Evolutionary conservation across 2,888 invertebrate species (phyloP), one percentile per base, ranked within the genome.

Genomic region (Leptopilina syphax): DNA sequence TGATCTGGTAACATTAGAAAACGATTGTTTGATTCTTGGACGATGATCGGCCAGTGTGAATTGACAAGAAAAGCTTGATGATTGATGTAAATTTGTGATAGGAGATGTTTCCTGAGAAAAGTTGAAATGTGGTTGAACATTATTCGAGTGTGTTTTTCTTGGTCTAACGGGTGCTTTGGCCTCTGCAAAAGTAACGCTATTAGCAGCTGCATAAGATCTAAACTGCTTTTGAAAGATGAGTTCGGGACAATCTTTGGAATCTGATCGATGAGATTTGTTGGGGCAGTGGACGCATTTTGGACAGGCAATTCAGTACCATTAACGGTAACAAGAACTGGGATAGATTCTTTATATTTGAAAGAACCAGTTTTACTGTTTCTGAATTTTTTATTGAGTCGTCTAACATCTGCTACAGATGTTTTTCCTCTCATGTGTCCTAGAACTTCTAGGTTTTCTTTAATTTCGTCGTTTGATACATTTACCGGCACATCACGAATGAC

Each of bases 141-240:
- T 24, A 3, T 9, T 63, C 6, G 6, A 24, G 2, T 9, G 50
- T 9, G 3, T 9, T 50, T 50, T 63, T 7, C 24, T 63, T 63
- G 63, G 63, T 63, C 24, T 63, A 4, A 63, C 0, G n/a, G 8
- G 6, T 9, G 7, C 6, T 18, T 63, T 63, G 1, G 67, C 67
- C n/a, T 67, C 41, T 9, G n/a, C 1, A 27, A 67, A 67, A 10
- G 67, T 24, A 65, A 81, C 47, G 60, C 73, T 5, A 66, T 81
- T 65, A 73, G 66, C 27, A 54, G 60, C 24, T 41, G 81, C 10
- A 65, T 79, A 60, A 66, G 65, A 34, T 57, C 79, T 3, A 77
- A 79, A 79, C 24, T 81, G 3, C 50, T 77, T n/a, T 78, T 78
- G 47, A 12, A 79, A 77, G 57, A 79, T 44, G 65, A 41, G 5